Base-by-base conservation (phyloP, 1,140 invertebrate species). In the Heterodera carotae region DNA sequence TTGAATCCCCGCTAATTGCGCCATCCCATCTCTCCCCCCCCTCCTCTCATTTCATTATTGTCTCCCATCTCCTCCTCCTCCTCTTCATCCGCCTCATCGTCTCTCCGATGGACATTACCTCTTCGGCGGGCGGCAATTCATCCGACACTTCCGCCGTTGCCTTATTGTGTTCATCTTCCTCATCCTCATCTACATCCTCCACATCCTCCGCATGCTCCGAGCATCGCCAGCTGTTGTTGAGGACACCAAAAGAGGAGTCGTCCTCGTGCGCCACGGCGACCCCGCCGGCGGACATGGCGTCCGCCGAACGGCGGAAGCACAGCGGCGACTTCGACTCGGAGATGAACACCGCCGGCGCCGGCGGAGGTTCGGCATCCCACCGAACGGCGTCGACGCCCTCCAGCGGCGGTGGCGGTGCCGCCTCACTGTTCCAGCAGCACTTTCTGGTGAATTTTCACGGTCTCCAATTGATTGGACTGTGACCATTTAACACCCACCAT, bases 131-230 rank as follows among this genome's bases (percentile, higher is more conserved):
- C 48, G 48, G 48, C 48, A 53, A 53, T 22, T 53, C 48, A 22
- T 53, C 48, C 48, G 48, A 53, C 48, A 22, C 48, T 22, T 53
- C 48, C 48, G 48, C 48, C 48, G 48, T 53, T 10, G 15, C 48
- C 18, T 22, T 53, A 0, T 18, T 53, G 1, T 76, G 62, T 33
- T 36, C 75, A 5, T 73, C 67, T 10, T 36, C 76, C 76, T 78
- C 67, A 12, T 36, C 76, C 76, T 78, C 76, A 8, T 53, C 34
- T 18, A 79, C 75, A 31, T 78, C 33, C 75, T 53, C 76, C 25
- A n/a, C n/a, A n/a, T n/a, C 76, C 22, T 53, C 34, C 22, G 79
- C 75, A 31, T 78, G 62, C 75, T 53, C 76, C 25, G 33, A 66
- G 62, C 27, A 66, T 27, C 62, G 62, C 4, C 48, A 53, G 15